These are phyloP conservation scores for Eulemur albifrons DNA, from an alignment of 2,797 vertebrate species.

Conservation along the genomic window DNA sequence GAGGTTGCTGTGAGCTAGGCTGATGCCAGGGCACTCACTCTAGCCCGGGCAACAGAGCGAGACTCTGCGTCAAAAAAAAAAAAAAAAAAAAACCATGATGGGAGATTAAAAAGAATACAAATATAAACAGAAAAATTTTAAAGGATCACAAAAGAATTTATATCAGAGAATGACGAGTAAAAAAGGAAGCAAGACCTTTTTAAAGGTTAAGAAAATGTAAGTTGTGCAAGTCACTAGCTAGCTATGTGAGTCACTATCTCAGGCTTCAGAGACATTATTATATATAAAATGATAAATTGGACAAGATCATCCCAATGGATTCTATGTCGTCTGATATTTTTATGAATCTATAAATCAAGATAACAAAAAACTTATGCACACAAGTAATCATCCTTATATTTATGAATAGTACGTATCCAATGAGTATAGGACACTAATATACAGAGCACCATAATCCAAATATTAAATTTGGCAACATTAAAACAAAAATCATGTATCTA, in stretches of 20 bases:
- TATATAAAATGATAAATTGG: neutral
- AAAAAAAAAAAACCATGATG: neutral
- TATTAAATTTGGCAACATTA: neutral
- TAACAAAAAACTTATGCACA: neutral
- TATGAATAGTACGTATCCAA: neutral
- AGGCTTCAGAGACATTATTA: neutral
- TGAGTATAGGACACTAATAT: neutral
- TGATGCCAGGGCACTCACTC: too few species aligned
- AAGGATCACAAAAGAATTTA: neutral
- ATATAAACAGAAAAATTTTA: neutral
- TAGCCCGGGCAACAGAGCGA: too few species aligned
- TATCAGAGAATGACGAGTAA: neutral
- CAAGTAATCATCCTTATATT: neutral
- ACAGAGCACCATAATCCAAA: neutral
- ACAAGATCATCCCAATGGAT: neutral
- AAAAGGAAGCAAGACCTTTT: neutral
- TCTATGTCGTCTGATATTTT: constrained; percentile 6
- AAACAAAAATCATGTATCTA: neutral
- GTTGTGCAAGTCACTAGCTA: neutral
- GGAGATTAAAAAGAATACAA: neutral
- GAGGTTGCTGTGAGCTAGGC: too few species aligned
- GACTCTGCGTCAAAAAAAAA: too few species aligned
- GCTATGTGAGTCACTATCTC: neutral
- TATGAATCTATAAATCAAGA: neutral
- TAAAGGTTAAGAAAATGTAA: neutral